Evolutionary conservation across 2,888 invertebrate genomes (phyloP), one percentile per base, ranked within the genome.

Genomic region (Ecdyonurus torrentis): DNA sequence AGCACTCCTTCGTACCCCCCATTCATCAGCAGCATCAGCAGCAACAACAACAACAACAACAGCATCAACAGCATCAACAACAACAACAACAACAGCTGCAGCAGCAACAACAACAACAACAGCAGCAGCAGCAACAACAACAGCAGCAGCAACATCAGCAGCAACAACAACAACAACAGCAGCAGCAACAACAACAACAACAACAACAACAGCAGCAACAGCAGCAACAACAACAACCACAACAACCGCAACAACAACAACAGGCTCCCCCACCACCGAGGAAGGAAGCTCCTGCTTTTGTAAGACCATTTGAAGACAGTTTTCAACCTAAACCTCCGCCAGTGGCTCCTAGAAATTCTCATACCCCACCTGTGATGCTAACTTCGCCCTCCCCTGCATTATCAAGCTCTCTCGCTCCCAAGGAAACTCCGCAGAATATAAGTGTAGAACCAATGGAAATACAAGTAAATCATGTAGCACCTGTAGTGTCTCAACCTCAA

Each of bases 241-340:
- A 23, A 15, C 59, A 59, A 7, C 20, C 2, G 22, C 22, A 2
- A 22, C 19, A 55, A 55, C 58, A 55, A 55, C 19, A 19, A 23
- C 59, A 20, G 24, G 37, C 72, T 73, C 10, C 71, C 71, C 3
- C 69, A 71, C 19, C 73, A 72, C 61, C 64, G 23, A 61, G 64
- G 61, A 63, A 63, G 53, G 63, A 63, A 19, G 65, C 60, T 52
- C 63, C 73, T 19, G 68, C 72, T 10, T 74, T 74, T 63, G 75
- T 75, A 22, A 69, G 75, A 25, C 75, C 75, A 0, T 75, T 75
- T 65, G 75, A 75, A 62, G 75, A 75, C 62, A 73, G 71, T 2
- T 74, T 66, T 70, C 72, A 3, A 68, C 72, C n/a, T 18, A 59
- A 59, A 50, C 52, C 63, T 15, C 63, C 59, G 50, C 37, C 19